Evolutionary conservation across 2,888 invertebrate genomes (phyloP).

Genomic region (Folsomia candida): DNA sequence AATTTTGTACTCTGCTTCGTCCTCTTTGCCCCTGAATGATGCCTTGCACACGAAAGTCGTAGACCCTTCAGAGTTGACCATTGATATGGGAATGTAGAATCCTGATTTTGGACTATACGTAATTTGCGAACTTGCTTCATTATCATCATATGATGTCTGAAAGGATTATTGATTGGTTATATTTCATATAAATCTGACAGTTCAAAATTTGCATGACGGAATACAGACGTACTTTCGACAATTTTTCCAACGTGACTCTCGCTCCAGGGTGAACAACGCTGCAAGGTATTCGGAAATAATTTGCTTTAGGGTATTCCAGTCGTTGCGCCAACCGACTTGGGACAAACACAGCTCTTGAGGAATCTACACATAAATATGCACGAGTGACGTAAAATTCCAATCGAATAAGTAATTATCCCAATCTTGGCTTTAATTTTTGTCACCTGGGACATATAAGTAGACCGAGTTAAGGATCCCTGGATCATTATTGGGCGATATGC

Average conservation of each 20-base stretch:
- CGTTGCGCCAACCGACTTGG: constrained; percentile 19
- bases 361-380: constrained; percentile 8
- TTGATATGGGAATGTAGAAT: constrained; percentile 30
- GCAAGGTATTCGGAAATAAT: constrained; percentile 34
- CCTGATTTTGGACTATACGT: constrained; percentile 41
- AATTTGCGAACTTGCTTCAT: constrained; percentile 8
- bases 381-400: neutral
- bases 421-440: constrained; percentile 8
- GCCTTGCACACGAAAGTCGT: constrained; percentile 40
- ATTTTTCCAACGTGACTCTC: constrained; percentile 33
- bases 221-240: constrained; percentile 28
- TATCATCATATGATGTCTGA: no score
- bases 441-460: constrained; percentile 36
- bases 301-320: constrained; percentile 18
- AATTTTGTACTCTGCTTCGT: constrained; percentile 33
- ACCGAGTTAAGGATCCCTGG: constrained; percentile 28
- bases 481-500: constrained; percentile 26
- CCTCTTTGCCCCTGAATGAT: constrained; percentile 31
- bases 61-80: constrained; percentile 16
- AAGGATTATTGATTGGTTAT: no score
- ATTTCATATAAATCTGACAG: neutral
- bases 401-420: no score
- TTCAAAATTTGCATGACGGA: no score
- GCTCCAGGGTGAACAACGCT: constrained; percentile 35
- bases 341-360: constrained; percentile 26